phyloP scores from a whole-genome alignment of 2,113 vertebrate species.

The Craseonycteris thonglongyai region DNA sequence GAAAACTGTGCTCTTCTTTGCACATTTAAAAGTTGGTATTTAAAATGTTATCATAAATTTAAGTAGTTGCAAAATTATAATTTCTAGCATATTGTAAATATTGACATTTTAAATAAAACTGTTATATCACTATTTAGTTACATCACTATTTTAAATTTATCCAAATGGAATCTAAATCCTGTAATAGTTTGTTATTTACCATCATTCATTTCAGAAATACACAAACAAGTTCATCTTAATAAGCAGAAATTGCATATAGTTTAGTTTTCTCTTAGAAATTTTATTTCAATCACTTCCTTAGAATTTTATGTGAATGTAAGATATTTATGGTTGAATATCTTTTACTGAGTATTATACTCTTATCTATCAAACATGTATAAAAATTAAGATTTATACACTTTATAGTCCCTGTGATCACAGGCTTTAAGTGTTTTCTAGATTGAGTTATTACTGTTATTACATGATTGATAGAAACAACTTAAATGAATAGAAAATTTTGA shows the following conservation, averaged over 20 bases:
- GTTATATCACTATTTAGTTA: constrained; percentile 7
- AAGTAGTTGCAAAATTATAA: background rate
- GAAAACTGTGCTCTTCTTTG: background rate
- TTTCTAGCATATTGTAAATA: constrained; percentile 19
- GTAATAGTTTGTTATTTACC: background rate
- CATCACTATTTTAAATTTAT: constrained; percentile 28
- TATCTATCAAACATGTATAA: background rate
- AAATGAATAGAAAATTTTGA: constrained; percentile 2
- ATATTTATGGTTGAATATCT: constrained; percentile 2
- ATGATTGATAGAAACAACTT: constrained; percentile 7
- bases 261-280: constrained; percentile 8
- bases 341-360: constrained; percentile 24
- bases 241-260: background rate
- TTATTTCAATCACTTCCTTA: constrained; percentile 15
- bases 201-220: background rate
- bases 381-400: constrained; percentile 34
- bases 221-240: background rate
- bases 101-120: constrained; percentile 33
- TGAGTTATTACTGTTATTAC: background rate
- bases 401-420: background rate
- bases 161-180: constrained; percentile 8
- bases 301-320: constrained; percentile 33
- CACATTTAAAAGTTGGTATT: background rate
- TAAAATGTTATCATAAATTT: constrained; percentile 41
- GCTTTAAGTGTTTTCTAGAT: background rate